These are phyloP conservation scores for Hypsopygia costalis DNA, from an alignment of 2,888 invertebrate species.

Conservation along the genomic window DNA sequence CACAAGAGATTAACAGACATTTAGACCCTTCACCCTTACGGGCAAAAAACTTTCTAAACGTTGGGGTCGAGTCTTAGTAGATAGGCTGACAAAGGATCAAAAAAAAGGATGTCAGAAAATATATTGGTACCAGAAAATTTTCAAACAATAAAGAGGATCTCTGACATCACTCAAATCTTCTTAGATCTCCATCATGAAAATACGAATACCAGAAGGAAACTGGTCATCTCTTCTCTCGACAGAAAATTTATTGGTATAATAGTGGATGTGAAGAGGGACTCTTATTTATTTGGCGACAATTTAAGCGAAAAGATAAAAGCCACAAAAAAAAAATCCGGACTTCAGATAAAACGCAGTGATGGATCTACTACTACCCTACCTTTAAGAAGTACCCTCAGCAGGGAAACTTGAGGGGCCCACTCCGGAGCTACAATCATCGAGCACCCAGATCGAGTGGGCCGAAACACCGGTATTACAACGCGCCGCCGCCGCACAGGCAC, in stretches of 20 bases:
- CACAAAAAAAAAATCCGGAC: conserved; percentile 2
- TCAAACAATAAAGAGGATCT: conserved; percentile 7
- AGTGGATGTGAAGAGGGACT: conserved; percentile 9
- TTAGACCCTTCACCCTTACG: no score
- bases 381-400: background rate
- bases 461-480: no score
- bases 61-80: conserved; percentile 6
- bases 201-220: background rate
- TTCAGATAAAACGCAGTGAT: background rate
- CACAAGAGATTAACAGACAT: no score
- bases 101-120: background rate
- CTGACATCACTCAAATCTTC: conserved; percentile 9
- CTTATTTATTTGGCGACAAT: conserved; percentile 6
- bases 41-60: conserved; percentile 12
- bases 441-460: no score
- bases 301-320: conserved; percentile 12
- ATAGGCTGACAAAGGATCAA: conserved; percentile 2
- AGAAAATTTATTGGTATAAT: conserved; percentile 2
- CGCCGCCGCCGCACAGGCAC: no score
- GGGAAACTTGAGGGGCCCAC: conserved; percentile 1
- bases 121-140: conserved; percentile 9
- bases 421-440: background rate
- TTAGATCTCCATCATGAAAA: conserved; percentile 10
- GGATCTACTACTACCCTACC: background rate
- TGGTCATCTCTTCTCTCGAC: conserved; percentile 3